phyloP scores from a whole-genome alignment of 1,140 invertebrate genomes.

The Matsumurasca onukii region DNA sequence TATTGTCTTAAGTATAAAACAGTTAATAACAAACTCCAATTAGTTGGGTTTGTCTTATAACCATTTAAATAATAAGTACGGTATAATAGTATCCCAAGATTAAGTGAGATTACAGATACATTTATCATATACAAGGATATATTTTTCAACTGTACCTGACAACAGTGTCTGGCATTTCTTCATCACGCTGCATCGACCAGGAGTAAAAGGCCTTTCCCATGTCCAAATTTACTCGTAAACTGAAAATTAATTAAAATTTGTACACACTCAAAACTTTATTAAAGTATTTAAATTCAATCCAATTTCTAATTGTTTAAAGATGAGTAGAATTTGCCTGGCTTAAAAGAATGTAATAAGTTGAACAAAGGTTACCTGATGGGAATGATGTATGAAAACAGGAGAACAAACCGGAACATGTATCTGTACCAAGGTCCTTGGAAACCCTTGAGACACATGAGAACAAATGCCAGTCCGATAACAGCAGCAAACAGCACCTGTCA shows the following conservation, averaged over 20 bases:
- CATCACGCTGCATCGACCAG: conserved; percentile 94
- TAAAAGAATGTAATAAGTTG: not conserved
- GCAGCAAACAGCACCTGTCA: conserved; percentile 83
- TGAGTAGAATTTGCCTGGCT: not conserved
- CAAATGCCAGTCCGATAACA: conserved; percentile 85
- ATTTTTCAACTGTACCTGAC: no score
- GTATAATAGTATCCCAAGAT: no score
- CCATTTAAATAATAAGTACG: no score
- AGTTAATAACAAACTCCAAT: no score
- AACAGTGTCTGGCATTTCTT: conserved; percentile 91
- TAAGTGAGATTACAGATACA: no score
- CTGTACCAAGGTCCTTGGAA: conserved; percentile 96
- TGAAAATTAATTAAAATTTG: conserved; percentile 49
- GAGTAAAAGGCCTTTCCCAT: conserved; percentile 98
- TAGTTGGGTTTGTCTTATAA: no score
- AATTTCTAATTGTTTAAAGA: not conserved
- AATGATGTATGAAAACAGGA: conserved; percentile 99
- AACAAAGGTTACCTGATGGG: conserved; percentile 77
- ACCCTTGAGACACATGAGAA: conserved; percentile 95
- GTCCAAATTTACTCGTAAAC: conserved; percentile 96
- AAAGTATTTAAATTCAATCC: not conserved
- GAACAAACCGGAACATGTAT: conserved; percentile 94
- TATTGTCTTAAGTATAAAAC: no score
- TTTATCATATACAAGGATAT: no score
- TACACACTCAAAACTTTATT: not conserved